phyloP scores from a whole-genome alignment of 2,797 vertebrate genomes.

The Danio albolineatus region DNA sequence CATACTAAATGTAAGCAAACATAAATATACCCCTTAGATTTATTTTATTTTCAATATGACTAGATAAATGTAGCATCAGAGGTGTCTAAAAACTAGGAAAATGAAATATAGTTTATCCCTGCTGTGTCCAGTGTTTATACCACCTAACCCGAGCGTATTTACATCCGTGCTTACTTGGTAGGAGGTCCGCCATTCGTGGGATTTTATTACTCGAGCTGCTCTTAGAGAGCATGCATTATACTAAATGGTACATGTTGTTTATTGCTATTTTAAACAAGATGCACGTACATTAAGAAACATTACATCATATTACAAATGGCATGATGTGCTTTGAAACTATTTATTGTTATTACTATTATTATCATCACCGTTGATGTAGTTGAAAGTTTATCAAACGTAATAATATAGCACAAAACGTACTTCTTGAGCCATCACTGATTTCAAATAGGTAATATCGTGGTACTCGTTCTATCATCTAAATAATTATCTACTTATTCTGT shows the following conservation, averaged over 20 bases:
- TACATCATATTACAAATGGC: constrained; percentile 4
- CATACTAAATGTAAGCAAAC: background rate
- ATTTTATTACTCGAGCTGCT: constrained; percentile 53
- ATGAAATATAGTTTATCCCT: constrained; percentile 1
- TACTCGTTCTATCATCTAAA: background rate
- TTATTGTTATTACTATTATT: background rate
- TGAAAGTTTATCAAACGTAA: background rate
- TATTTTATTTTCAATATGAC: background rate
- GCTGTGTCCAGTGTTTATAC: constrained; percentile 30
- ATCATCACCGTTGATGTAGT: background rate
- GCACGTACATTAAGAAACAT: constrained; percentile 1
- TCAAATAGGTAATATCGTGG: background rate
- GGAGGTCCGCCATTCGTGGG: constrained; percentile 35
- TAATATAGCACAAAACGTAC: background rate
- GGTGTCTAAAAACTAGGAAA: background rate
- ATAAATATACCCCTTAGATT: background rate
- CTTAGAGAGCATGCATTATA: constrained; percentile 39
- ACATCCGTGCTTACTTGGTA: constrained; percentile 33
- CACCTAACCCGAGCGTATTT: constrained; percentile 43
- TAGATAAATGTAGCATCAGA: background rate
- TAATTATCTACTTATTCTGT: background rate
- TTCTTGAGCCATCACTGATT: background rate
- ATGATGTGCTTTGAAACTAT: constrained; percentile 1
- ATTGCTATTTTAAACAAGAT: background rate
- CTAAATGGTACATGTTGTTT: constrained; percentile 14